phyloP scores from a whole-genome alignment of 2,113 vertebrate genomes.

The Lethenteron reissneri region DNA sequence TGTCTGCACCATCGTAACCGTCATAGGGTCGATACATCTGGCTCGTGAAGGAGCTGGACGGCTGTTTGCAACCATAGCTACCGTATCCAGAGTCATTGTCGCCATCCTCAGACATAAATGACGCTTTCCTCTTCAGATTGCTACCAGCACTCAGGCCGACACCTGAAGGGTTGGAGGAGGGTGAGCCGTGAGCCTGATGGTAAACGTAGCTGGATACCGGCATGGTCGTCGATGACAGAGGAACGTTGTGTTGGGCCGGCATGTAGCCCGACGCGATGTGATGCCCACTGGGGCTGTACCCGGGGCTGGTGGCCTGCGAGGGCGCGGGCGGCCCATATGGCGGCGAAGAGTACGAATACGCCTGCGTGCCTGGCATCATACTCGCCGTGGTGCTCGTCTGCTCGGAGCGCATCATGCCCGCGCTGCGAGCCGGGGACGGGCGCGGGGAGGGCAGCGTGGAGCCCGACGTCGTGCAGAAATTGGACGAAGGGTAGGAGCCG shows the following conservation, averaged over 20 bases:
- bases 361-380: conserved; percentile 15
- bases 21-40: conserved; percentile 3
- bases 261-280: conserved; percentile 75
- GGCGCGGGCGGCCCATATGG: conserved; percentile 42
- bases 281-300: conserved; percentile 75
- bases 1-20: background rate
- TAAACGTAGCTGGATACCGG: conserved; percentile 48
- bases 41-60: conserved; percentile 18
- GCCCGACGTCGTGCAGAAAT: conserved; percentile 65
- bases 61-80: conserved; percentile 70
- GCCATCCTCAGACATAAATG: conserved; percentile 94
- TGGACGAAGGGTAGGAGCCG: conserved; percentile 78
- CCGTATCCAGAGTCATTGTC: conserved; percentile 88
- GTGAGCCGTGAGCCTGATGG: conserved; percentile 64
- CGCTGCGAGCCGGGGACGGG: conserved; percentile 24
- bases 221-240: conserved; percentile 66
- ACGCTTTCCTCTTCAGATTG: conserved; percentile 96
- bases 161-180: conserved; percentile 67
- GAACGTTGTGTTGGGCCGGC: conserved; percentile 78
- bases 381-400: conserved; percentile 37
- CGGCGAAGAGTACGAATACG: conserved; percentile 67
- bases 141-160: conserved; percentile 71
- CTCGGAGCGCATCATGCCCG: conserved; percentile 66
- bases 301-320: conserved; percentile 52
- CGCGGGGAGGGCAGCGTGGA: conserved; percentile 71